Percentiles rank a stretch among this genome's conserved stretches.
These are phyloP conservation scores for Ditylenchus weischeri DNA, from an alignment of 2,888 invertebrate species.

Conservation along the genomic window DNA sequence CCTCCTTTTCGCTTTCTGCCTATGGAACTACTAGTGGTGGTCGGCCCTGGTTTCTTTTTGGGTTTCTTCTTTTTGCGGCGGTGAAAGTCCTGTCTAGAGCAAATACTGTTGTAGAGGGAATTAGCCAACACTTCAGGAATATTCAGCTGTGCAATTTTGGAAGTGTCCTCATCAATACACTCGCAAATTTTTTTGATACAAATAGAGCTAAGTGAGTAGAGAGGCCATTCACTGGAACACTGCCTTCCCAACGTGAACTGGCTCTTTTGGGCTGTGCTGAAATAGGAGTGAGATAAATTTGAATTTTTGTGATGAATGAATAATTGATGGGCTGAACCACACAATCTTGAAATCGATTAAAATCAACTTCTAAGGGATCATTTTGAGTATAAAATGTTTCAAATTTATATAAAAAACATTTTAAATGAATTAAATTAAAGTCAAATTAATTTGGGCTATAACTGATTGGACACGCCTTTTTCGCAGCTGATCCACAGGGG, in stretches of 20 bases:
- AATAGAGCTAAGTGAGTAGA: neutral
- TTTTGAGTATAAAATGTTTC: too few relatives aligned
- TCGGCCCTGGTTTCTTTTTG: neutral
- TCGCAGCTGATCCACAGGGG: too few relatives aligned
- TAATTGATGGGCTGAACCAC: too few relatives aligned
- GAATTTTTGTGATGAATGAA: too few relatives aligned
- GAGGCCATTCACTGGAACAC: neutral
- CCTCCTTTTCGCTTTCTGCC: slow-evolving; percentile 6
- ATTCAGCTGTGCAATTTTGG: neutral
- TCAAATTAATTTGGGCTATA: too few relatives aligned
- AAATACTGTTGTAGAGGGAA: slow-evolving; percentile 7
- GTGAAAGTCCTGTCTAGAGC: neutral
- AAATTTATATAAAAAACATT: too few relatives aligned
- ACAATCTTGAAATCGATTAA: neutral
- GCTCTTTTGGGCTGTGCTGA: slow-evolving; percentile 16
- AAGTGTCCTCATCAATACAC: neutral
- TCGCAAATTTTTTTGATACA: slow-evolving; percentile 1
- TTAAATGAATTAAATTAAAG: too few relatives aligned
- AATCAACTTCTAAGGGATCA: neutral
- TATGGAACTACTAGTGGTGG: neutral
- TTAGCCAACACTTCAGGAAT: neutral
- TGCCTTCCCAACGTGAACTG: slow-evolving; percentile 10
- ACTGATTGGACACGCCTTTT: too few relatives aligned
- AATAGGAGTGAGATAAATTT: slow-evolving; percentile 16
- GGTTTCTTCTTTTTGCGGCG: slow-evolving; percentile 5